Percentiles rank a stretch among this genome's conserved stretches.
phyloP scores from a whole-genome alignment of 2,888 invertebrate genomes.

The Apocheima hispidaria region DNA sequence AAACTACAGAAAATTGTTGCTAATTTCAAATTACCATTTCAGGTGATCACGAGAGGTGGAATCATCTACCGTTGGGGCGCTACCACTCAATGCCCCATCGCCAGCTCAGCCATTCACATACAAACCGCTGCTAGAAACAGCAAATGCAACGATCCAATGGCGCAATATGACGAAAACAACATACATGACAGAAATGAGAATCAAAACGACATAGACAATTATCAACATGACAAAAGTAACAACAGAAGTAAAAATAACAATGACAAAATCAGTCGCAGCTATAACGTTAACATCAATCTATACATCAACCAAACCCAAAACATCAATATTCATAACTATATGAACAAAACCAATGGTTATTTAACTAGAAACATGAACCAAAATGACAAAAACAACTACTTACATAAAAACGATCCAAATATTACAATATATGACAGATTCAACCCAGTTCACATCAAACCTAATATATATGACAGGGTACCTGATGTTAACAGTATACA shows the following conservation, averaged over 20 bases:
- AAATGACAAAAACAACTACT: conserved; percentile 33
- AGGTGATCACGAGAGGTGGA: conserved; percentile 81
- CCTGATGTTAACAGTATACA: conserved; percentile 23
- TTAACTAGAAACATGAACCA: conserved; percentile 40
- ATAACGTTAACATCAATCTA: conserved; percentile 15
- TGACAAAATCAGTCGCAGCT: conserved; percentile 20
- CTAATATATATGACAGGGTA: conserved; percentile 9
- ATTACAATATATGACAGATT: conserved; percentile 30
- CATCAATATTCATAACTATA: background rate
- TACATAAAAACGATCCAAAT: conserved; percentile 29
- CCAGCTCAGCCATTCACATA: conserved; percentile 59
- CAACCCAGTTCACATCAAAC: conserved; percentile 11
- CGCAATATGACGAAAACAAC: conserved; percentile 31
- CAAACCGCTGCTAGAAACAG: conserved; percentile 60
- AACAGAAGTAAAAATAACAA: conserved; percentile 4
- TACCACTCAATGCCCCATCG: conserved; percentile 75
- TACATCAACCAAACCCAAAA: conserved; percentile 8
- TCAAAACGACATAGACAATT: conserved; percentile 13
- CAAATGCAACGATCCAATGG: conserved; percentile 52
- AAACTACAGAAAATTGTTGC: no score
- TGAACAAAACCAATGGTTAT: conserved; percentile 32
- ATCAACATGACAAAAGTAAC: conserved; percentile 8
- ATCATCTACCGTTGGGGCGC: conserved; percentile 81
- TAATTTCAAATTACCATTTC: conserved; percentile 12
- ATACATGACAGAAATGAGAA: conserved; percentile 1